phyloP scores from a whole-genome alignment of 1,140 invertebrate species.

The Ooceraea biroi region DNA sequence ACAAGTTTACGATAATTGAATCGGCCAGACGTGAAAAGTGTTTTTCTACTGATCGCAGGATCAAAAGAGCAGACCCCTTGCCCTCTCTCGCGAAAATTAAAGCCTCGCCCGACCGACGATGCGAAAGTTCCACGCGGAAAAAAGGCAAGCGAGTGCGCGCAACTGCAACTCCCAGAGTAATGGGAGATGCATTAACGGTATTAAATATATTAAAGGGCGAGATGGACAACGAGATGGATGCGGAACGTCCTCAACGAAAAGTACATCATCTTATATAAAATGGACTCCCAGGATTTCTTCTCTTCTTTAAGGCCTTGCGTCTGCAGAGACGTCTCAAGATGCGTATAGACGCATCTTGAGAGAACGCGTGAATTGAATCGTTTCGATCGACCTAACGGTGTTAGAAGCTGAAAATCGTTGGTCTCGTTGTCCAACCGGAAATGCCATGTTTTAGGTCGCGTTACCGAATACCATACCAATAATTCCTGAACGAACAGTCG shows the following conservation, averaged over 20 bases:
- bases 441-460: not conserved
- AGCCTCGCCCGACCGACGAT: conserved; percentile 5
- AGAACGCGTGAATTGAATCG: not conserved
- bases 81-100: conserved; percentile 9
- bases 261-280: not conserved
- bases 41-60: conserved; percentile 29
- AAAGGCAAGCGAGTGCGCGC: not conserved
- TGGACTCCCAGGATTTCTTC: not conserved
- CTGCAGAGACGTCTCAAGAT: too few species aligned
- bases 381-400: not conserved
- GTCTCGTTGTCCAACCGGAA: conserved; percentile 13
- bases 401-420: not conserved
- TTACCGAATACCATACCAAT: conserved; percentile 9
- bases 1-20: conserved; percentile 36
- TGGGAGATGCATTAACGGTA: not conserved
- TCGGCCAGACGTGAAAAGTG: not conserved
- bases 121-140: not conserved
- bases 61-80: not conserved
- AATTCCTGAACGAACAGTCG: not conserved
- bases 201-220: not conserved
- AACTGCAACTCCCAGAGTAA: not conserved
- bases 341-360: not conserved
- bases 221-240: not conserved
- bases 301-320: not conserved
- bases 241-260: not conserved